Evolutionary conservation across 1,140 invertebrate species (phyloP), one percentile per base, ranked within the genome.

Genomic region (Lasioglossum baleicum): DNA sequence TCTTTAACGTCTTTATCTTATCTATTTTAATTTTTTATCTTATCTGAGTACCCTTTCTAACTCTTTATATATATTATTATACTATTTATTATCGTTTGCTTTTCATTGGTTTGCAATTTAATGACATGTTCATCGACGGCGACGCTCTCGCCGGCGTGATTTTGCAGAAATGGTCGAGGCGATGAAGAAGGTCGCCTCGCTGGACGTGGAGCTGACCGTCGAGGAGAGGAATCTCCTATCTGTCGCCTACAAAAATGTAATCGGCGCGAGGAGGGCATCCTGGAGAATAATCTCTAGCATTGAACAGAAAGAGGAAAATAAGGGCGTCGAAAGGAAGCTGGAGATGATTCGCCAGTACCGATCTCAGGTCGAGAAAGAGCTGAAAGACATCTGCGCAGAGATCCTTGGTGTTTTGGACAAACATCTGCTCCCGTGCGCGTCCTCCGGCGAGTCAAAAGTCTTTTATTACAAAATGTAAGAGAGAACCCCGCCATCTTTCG

Each of bases 181-280:
- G 15, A 96, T 96, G 95, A 96, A 96, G 90, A 94, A 95, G 84
- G 95, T 96, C 20, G 95, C 95, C 17, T 95, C 95, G 31, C 88
- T 95, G 88, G 97, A 98, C 91, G 95, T 98, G 60, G 97, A 98
- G 93, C 94, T 98, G 80, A 98, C 97, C 81, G 97, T 98, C 83
- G 98, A 99, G 92, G 98, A 99, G 94, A 95, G 98, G 89, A 99
- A 99, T 92, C 95, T 99, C 70, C 95, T 99, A 64, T 99, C 98
- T 40, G 98, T 99, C 73, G 98, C 98, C n/a, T 99, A 99, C 94
- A 99, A 99, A 95, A 99, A 99, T 95, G 98, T 99, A 48, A 99
- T 99, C 90, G 98, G 98, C 82, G 97, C 98, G 82, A 96, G 98
- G 83, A 95, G 99, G 88, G 98, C 98, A 61, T 98, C 98, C 42